Conservation (phyloP, 2,113 vertebrate species). For the Hippocampus guttulatus region DNA sequence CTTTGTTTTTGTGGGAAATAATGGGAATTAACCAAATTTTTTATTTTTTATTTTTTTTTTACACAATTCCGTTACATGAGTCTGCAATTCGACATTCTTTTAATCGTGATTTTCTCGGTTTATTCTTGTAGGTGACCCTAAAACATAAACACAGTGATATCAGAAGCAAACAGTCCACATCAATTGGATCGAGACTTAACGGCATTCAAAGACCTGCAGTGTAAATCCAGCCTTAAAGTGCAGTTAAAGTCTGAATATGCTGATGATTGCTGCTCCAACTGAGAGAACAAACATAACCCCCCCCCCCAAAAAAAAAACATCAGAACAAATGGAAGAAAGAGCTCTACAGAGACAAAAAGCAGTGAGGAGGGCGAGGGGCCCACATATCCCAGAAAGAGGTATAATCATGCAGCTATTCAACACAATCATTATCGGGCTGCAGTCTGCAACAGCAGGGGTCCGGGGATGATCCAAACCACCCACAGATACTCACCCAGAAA, state of each 20-base stretch:
- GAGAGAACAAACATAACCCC: constrained; percentile 6
- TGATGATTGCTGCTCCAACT: not conserved
- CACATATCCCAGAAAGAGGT: constrained; percentile 63
- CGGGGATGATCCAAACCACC: constrained; percentile 58
- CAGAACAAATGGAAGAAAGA: constrained; percentile 25
- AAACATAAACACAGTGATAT: not conserved
- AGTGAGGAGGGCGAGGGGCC: constrained; percentile 38
- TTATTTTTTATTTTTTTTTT: too few relatives aligned
- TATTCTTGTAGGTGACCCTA: too few relatives aligned
- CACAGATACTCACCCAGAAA: constrained; percentile 50
- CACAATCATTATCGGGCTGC: constrained; percentile 65
- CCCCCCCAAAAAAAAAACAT: constrained; percentile 13
- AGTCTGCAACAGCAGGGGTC: constrained; percentile 66
- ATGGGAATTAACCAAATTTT: too few relatives aligned
- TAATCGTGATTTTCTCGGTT: too few relatives aligned
- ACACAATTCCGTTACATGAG: too few relatives aligned
- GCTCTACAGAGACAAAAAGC: constrained; percentile 44
- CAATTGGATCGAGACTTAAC: not conserved
- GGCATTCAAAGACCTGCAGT: not conserved
- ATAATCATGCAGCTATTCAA: constrained; percentile 70
- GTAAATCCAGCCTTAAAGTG: constrained; percentile 1
- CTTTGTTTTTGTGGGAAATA: too few relatives aligned
- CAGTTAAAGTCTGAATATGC: constrained; percentile 3
- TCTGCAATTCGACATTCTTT: too few relatives aligned
- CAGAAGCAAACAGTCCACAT: not conserved